These are phyloP conservation scores for Atlantisia rogersi DNA, from an alignment of 2,113 vertebrate genomes.

Conservation along the genomic window DNA sequence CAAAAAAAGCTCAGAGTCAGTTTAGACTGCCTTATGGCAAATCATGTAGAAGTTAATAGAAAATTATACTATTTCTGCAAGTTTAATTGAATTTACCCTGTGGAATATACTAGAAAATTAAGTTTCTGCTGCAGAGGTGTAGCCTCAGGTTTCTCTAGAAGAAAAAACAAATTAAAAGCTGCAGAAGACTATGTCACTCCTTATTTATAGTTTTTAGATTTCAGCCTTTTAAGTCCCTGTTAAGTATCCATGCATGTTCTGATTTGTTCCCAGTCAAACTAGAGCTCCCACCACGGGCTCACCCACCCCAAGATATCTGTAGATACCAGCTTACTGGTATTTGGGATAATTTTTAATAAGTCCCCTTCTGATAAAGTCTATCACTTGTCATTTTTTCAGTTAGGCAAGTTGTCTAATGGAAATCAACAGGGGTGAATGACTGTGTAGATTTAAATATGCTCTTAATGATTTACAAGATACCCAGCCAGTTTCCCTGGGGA, in stretches of 20 bases:
- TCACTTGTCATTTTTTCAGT: background rate
- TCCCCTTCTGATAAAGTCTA: background rate
- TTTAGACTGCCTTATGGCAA: slow-evolving; percentile 8
- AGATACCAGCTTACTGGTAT: background rate
- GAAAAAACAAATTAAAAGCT: background rate
- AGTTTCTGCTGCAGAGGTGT: background rate
- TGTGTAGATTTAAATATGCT: background rate
- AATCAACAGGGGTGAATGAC: background rate
- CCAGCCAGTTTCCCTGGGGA: background rate
- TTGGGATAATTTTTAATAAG: background rate
- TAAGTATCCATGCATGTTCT: background rate
- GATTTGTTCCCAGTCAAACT: background rate
- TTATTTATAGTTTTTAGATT: background rate
- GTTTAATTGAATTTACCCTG: background rate
- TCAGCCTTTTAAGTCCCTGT: background rate
- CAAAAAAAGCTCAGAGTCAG: slow-evolving; percentile 27
- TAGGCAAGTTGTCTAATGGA: background rate
- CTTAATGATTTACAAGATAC: background rate
- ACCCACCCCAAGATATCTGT: background rate
- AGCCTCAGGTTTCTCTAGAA: background rate
- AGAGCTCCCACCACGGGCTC: background rate
- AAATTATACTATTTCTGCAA: background rate
- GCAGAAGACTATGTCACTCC: background rate
- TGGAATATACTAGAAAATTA: slow-evolving; percentile 38
- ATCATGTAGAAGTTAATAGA: background rate